phyloP scores from a whole-genome alignment of 2,113 vertebrate species.

The Chionis minor region DNA sequence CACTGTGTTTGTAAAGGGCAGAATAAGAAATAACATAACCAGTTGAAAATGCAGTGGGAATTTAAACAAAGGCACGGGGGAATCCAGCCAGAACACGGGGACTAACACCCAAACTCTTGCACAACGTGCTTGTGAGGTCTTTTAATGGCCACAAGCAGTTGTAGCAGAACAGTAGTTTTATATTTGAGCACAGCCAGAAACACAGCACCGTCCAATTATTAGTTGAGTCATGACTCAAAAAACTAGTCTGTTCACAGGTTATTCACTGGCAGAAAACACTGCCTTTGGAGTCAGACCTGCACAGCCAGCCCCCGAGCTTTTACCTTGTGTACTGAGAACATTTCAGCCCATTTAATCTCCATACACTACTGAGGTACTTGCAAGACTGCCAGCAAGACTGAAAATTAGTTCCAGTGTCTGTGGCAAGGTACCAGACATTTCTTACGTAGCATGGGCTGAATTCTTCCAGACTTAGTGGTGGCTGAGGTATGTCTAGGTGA shows the following conservation, averaged over 20 bases:
- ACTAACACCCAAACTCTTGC: not conserved
- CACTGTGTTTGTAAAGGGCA: not conserved
- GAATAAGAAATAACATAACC: not conserved
- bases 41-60: not conserved
- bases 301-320: not conserved
- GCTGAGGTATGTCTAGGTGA: not conserved
- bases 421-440: not conserved
- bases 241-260: not conserved
- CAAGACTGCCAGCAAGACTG: not conserved
- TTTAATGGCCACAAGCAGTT: not conserved
- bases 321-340: not conserved
- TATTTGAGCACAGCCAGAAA: not conserved
- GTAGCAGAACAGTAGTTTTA: not conserved
- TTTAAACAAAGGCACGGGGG: not conserved
- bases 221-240: not conserved
- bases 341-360: not conserved
- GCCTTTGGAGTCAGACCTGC: not conserved
- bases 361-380: not conserved
- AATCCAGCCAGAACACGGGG: not conserved
- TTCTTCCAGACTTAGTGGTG: not conserved
- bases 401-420: not conserved
- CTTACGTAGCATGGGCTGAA: not conserved
- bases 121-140: not conserved
- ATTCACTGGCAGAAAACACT: not conserved
- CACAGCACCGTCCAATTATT: not conserved